Evolutionary conservation across 2,113 vertebrate species (phyloP).

Genomic region (human (Homo sapiens)): DNA sequence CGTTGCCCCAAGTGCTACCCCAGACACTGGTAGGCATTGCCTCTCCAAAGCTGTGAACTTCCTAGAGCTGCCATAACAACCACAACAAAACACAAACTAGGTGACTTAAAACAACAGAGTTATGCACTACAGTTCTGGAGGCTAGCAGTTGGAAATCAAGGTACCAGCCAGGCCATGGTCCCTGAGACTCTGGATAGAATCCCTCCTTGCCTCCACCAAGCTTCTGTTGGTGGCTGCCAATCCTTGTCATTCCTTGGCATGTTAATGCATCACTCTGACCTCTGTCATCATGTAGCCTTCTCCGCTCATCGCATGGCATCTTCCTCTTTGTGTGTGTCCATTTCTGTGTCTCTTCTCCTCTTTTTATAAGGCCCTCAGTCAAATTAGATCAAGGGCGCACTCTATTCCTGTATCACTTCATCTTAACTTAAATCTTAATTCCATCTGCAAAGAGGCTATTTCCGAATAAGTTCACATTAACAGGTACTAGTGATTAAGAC

Average conservation of each 20-base stretch:
- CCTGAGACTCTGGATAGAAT: neutral
- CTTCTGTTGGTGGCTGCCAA: neutral
- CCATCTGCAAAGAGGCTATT: neutral
- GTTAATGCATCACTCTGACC: too few species aligned
- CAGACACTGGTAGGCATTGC: rapidly evolving
- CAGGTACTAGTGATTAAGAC: neutral
- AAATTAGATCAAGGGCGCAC: neutral
- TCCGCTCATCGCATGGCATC: neutral
- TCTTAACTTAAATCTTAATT: neutral
- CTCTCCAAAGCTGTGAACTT: neutral
- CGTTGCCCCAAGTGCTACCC: neutral
- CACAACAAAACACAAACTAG: neutral
- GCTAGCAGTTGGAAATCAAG: neutral
- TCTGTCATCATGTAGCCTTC: neutral
- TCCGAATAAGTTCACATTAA: neutral
- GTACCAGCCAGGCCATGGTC: neutral
- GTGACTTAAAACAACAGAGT: neutral
- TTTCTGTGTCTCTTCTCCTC: neutral
- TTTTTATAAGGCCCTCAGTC: neutral
- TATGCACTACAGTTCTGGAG: neutral
- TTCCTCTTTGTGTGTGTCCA: neutral
- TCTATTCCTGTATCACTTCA: neutral
- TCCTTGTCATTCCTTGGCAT: neutral
- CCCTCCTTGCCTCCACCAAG: neutral
- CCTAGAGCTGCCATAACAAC: neutral